Base-by-base conservation (phyloP, 1,140 invertebrate genomes). In the Micrasema longulum region DNA sequence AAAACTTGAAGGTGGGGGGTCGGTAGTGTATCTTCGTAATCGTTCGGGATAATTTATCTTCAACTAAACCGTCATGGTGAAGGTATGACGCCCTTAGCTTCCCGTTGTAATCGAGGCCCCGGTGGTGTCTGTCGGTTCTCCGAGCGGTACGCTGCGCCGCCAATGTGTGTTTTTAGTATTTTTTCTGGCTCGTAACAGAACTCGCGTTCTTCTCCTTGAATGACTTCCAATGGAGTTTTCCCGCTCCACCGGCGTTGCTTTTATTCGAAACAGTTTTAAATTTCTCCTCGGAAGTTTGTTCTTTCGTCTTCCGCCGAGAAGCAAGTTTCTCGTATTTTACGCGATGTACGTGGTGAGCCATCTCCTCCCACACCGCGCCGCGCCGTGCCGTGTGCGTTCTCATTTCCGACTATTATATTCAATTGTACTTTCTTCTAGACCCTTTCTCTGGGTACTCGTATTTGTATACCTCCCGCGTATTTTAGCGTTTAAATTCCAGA, bases 211-310 rank as follows among this genome's bases (percentile, higher is more conserved):
- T 64, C 64, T 47, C 16, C 20, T 26, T 12, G 26, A 72, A 55
- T 60, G 35, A 64, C 55, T 67, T 64, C 66, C 70, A 72, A 60
- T 55, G 43, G 52, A 55, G 36, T 67, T 67, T 72, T 52, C 14
- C 38, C 35, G 22, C 52, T 36, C 65, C 16, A 45, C 57, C 10
- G 60, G 23, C 43, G 41, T 31, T 31, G 45, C 52, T 64, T 55
- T 48, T 71, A 71, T 71, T 69, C 47, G 31, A 41, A 52, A 36
- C 23, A 72, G 57, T 72, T 72, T 71, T 66, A 63, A 66, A 57
- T 31, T 72, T 65, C 43, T 65, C 62, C 35, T 35, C 45, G 36
- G 11, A 41, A 72, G 62, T 72, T 66, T 52, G n/a, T 66, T 55
- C 50, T 41, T 63, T 71, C 50, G 43, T 36, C 41, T 71, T 69